Base-by-base conservation (phyloP, 2,113 vertebrate genomes). In the Sardina pilchardus region DNA sequence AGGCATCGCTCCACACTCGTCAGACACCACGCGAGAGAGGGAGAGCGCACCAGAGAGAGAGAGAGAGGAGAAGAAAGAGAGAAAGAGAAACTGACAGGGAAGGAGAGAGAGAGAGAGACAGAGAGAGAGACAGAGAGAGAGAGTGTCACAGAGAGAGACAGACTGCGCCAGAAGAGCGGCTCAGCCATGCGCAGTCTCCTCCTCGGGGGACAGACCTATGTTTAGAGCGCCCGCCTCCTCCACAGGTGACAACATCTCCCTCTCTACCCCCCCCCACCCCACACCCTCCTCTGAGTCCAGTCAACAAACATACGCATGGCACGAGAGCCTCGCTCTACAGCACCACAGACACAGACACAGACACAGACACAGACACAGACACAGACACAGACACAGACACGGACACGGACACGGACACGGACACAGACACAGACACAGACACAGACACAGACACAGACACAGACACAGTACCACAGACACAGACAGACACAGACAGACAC, bases 71-170 rank as follows among this genome's bases (percentile, higher is more conserved):
- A 39, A 63, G 63, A 56, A 36, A 89, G 75, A 56, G 83, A 26
- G 86, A 85, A 78, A 75, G 71, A 83, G 84, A 34, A 53, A 81
- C 48, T 47, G 83, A 82, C 81, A 53, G 87, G 63, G 83, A 82
- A 42, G 81, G 81, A 67, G 47, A 82, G 45, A 86, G 48, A 26
- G 43, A 85, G 82, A 48, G 42, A 34, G 59, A 78, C 6, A 39
- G 80, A 84, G 45, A 86, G 78, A 86, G 78, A 82, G 48, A 86
- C 47, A 81, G 63, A 88, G 53, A 85, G 75, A 88, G 84, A 44
- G 43, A 86, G 45, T 78, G 45, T 36, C 21, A 82, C n/a, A 87
- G 81, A 86, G 82, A 86, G 87, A 85, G 84, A 86, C 39, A 82
- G 83, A 83, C 30, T n/a, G 44, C 45, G 45, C 34, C 30, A 43